Evolutionary conservation across 2,113 vertebrate species (phyloP), one percentile per base, ranked within the genome.

Genomic region (Carlito syrichta): DNA sequence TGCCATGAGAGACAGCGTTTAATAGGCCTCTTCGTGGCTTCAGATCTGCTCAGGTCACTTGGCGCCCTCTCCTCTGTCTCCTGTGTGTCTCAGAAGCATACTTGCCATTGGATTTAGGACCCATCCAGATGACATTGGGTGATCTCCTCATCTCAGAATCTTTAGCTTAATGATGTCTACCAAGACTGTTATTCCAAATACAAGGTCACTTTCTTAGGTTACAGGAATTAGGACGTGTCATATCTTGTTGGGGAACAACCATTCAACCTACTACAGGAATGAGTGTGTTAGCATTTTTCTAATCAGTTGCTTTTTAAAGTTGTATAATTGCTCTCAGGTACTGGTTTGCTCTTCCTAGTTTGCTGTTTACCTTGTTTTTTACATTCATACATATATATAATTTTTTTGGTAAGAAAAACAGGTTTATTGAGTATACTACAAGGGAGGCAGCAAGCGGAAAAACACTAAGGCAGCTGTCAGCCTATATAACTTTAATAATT

Each of bases 141-240:
- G 40, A 79, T 56, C 6, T 97, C 23, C 8, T 97, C 16, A n/a
- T 74, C 85, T 85, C 73, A 60, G 32, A 60, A 79, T 78, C 38
- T 45, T 91, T 56, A 74, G 60, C 45, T 54, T 66, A 54, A 91
- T 40, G 17, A 8, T 16, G 52, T 76, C 22, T 77, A 66, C 54
- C 62, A 68, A 69, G 66, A 66, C 22, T 20, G 30, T 62, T 78
- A 79, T 69, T 79, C 56, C 69, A 84, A 69, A 89, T 79, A 58
- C 19, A 62, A 89, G 48, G 38, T 45, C 43, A 76, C 27, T 45
- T 38, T 92, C 23, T 14, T 3, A 22, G 52, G 66, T 54, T 73
- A 40, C 50, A 11, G 69, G 32, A 32, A 68, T 86, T 12, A 66
- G 54, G 60, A 1, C 25, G 16, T 50, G 54, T 38, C 6, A 13